A percentile compares a stretch with the other conserved stretches of the same genome.
phyloP scores from a whole-genome alignment of 2,888 invertebrate genomes.

The Tipula helvola region DNA sequence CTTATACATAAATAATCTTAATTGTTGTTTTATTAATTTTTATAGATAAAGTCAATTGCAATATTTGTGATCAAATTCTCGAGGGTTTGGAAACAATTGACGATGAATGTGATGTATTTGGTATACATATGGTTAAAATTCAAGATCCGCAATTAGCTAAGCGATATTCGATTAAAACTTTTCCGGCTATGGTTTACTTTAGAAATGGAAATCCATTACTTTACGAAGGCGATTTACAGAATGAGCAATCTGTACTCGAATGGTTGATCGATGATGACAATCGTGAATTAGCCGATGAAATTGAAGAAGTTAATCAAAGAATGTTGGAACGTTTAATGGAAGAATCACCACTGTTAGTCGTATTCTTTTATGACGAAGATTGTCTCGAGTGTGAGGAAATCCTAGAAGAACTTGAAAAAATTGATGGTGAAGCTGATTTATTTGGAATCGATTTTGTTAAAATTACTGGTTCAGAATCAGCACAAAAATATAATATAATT shows the following conservation, averaged over 20 bases:
- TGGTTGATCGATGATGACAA: slow-evolving; percentile 91
- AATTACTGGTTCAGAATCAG: slow-evolving; percentile 69
- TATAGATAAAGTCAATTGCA: slow-evolving; percentile 77
- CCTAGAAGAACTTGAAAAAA: slow-evolving; percentile 78
- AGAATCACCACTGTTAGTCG: slow-evolving; percentile 77
- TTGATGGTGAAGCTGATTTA: slow-evolving; percentile 88
- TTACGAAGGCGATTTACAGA: slow-evolving; percentile 84
- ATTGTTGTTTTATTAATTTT: slow-evolving; percentile 6
- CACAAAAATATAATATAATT: slow-evolving; percentile 68
- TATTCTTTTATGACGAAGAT: slow-evolving; percentile 85
- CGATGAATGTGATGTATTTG: slow-evolving; percentile 84
- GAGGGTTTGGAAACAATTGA: slow-evolving; percentile 80
- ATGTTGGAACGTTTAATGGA: slow-evolving; percentile 77
- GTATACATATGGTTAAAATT: slow-evolving; percentile 87
- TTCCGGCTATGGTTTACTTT: slow-evolving; percentile 84
- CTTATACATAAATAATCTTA: neutral
- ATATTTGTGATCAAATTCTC: slow-evolving; percentile 81
- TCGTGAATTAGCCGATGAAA: slow-evolving; percentile 84
- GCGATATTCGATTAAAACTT: slow-evolving; percentile 87
- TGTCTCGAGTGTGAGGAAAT: slow-evolving; percentile 88
- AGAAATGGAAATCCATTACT: slow-evolving; percentile 80
- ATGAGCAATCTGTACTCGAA: slow-evolving; percentile 81
- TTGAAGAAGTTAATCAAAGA: slow-evolving; percentile 80
- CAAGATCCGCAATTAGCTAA: slow-evolving; percentile 85
- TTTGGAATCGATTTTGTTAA: slow-evolving; percentile 93